Evolutionary conservation across 1,140 invertebrate species (phyloP).

Genomic region (Hycleus cichorii): DNA sequence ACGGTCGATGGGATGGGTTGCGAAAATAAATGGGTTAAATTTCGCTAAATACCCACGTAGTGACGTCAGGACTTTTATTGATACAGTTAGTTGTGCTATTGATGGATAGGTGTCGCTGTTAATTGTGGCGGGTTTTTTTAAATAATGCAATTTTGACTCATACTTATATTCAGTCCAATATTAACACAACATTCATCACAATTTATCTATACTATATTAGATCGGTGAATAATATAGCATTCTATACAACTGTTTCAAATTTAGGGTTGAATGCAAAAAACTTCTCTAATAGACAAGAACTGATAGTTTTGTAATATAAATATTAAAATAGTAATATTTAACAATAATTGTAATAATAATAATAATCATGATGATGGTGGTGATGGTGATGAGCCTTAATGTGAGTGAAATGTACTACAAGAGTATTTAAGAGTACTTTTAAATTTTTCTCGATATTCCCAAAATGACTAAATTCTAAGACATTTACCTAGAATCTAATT

Average conservation of each 20-base stretch:
- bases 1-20: no score
- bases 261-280: constrained; percentile 1
- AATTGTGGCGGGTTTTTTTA: no score
- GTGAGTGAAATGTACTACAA: constrained; percentile 22
- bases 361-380: background rate
- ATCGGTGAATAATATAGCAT: constrained; percentile 26
- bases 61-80: no score
- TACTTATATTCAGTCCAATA: constrained; percentile 25
- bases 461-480: constrained; percentile 27
- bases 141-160: no score
- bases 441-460: constrained; percentile 16
- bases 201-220: constrained; percentile 23
- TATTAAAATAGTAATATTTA: constrained; percentile 18
- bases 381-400: constrained; percentile 22
- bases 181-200: constrained; percentile 30
- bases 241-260: constrained; percentile 14
- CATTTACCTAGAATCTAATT: background rate
- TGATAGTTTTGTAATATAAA: background rate
- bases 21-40: no score
- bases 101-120: no score
- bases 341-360: background rate
- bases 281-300: background rate
- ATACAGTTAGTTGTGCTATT: no score
- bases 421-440: constrained; percentile 15
- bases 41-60: no score